Percentiles rank a stretch among this genome's conserved stretches.
phyloP scores from a whole-genome alignment of 2,113 vertebrate genomes.

The Leiothrix lutea region DNA sequence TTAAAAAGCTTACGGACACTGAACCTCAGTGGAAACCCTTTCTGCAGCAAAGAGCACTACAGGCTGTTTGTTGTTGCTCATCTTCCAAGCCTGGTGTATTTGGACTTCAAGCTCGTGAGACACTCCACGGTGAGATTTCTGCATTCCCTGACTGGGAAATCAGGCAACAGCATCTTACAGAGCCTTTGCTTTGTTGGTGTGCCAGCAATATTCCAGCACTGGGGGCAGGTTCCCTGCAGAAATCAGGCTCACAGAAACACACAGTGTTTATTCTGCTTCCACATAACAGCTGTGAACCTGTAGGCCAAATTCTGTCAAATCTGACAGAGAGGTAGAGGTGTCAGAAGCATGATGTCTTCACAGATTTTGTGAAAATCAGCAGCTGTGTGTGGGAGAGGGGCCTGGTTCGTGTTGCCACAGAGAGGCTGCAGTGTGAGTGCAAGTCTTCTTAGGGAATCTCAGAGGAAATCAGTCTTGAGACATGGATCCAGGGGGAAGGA shows the following conservation, averaged over 20 bases:
- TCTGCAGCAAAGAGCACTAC: conserved; percentile 74
- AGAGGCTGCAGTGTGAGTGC: background rate
- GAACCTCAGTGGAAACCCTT: conserved; percentile 83
- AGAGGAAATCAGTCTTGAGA: background rate
- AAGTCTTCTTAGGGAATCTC: background rate
- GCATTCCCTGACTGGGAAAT: background rate
- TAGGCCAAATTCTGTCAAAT: conserved; percentile 54
- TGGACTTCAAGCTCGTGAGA: conserved; percentile 82
- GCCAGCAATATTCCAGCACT: background rate
- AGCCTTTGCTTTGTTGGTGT: background rate
- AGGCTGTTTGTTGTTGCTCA: conserved; percentile 76
- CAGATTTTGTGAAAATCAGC: conserved; percentile 26
- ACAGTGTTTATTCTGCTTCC: conserved; percentile 32
- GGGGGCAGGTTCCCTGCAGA: conserved; percentile 17
- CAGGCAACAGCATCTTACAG: background rate
- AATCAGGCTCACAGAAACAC: conserved; percentile 6
- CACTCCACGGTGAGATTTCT: conserved; percentile 74
- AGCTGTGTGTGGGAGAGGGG: conserved; percentile 41
- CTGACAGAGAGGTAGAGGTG: conserved; percentile 33
- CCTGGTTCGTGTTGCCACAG: background rate
- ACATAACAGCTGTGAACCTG: conserved; percentile 50
- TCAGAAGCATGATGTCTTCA: conserved; percentile 23
- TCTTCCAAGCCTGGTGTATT: conserved; percentile 80
- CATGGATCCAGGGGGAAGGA: background rate
- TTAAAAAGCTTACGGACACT: conserved; percentile 79